Base-by-base conservation (phyloP, 2,113 vertebrate species). In the Hemiprocne comata region DNA sequence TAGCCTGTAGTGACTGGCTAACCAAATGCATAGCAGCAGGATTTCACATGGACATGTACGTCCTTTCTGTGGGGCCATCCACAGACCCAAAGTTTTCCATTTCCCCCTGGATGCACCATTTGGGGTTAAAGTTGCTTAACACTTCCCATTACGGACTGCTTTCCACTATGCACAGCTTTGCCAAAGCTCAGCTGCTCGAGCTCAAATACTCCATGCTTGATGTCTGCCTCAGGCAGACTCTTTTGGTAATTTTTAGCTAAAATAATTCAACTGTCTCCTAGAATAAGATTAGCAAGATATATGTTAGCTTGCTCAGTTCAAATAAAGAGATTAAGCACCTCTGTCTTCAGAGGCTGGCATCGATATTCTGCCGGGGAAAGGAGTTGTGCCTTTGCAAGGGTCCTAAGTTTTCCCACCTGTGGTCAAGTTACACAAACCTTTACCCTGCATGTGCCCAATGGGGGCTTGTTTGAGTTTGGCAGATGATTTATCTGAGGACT, bases 1-100 rank as follows among this genome's bases (percentile, higher is more conserved):
- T 64, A 8, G 4, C 62, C 62, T 34, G n/a, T 26, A 76, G 62
- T 11, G 3, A 28, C 10, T 4, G 2, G 67, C 77, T 73, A 84
- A 58, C 26, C 0, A 0, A 77, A 62, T 5, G 38, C 0, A 0
- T n/a, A 54, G 42, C 2, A 0, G 78, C 42, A 83, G 55, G 67
- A 70, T 73, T 82, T 83, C 60, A 66, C 1, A 3, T 4, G 1
- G 29, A 66, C 13, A 44, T 0, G 0, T 53, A 42, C 4, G 0
- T 42, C 36, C 79, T 58, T 87, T 60, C 62, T 85, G 21, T 46
- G 62, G 62, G 46, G 42, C 62, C 62, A 82, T 87, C 58, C 74
- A 54, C 44, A 34, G 70, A 70, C 20, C 31, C 46, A 53, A 48
- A 69, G 55, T 74, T 93, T 86, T 75, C 93, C 58, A 71, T 93